A percentile compares a stretch with the other conserved stretches of the same genome.
Evolutionary conservation across 2,888 invertebrate genomes (phyloP).

Genomic region (Drosophila atripex): DNA sequence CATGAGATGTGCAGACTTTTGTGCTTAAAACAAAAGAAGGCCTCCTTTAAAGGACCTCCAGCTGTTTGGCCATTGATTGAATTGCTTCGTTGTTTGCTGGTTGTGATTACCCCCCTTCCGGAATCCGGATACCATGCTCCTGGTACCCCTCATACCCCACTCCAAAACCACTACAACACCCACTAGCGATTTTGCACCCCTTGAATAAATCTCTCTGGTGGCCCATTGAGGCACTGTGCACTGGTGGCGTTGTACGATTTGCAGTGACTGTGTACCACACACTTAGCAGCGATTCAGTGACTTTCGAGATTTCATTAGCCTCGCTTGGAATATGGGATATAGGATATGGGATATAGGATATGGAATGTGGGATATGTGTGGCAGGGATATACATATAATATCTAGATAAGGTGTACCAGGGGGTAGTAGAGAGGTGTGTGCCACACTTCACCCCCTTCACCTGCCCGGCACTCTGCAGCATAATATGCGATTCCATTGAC

Average conservation of each 20-base stretch:
- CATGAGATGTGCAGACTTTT: neutral
- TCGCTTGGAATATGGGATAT: slow-evolving; percentile 2
- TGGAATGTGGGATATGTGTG: neutral
- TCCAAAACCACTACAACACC: neutral
- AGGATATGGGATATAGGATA: neutral
- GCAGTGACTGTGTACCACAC: slow-evolving; percentile 8
- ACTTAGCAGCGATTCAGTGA: slow-evolving; percentile 21
- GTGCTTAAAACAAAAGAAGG: neutral
- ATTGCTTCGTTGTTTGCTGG: slow-evolving; percentile 27
- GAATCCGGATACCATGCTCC: neutral
- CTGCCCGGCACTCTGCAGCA: slow-evolving; percentile 14
- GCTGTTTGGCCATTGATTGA: slow-evolving; percentile 38
- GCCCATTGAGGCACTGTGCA: neutral
- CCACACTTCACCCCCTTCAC: neutral
- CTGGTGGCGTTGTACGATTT: neutral
- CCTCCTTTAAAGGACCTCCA: slow-evolving; percentile 16
- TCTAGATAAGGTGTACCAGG: neutral
- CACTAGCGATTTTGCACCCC: neutral
- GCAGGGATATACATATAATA: neutral
- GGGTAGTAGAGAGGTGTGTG: neutral
- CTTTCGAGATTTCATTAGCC: slow-evolving; percentile 32
- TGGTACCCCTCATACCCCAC: neutral
- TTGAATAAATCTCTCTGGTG: slow-evolving; percentile 1
- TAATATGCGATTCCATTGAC: slow-evolving; percentile 43
- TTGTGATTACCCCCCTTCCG: slow-evolving; percentile 11